Base-by-base conservation (phyloP, 2,797 vertebrate genomes). In the Rhinogobio ventralis region DNA sequence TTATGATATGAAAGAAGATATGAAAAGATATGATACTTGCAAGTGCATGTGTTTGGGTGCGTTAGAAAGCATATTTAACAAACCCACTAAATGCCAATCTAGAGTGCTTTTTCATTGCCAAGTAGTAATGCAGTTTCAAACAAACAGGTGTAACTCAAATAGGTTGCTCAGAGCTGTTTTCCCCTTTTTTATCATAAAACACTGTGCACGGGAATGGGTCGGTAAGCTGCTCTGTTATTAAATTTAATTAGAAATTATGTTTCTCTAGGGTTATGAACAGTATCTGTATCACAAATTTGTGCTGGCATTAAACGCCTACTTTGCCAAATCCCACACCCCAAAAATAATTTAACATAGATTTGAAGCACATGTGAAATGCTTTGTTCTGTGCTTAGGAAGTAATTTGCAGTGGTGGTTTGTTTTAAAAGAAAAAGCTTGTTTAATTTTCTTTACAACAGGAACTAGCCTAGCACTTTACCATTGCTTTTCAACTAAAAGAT, bases 11-110 rank as follows among this genome's bases (percentile, higher is more conserved):
- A n/a, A n/a, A 45, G n/a, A 83, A 55, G 2, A 67, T 19, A 39
- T 8, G 10, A 55, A 53, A 39, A 51, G 7, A 13, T 53, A 8
- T 5, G 10, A n/a, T 55, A 19, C 64, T 57, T 83, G 49, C 62
- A 55, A n/a, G 19, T 7, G 17, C 82, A 42, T 55, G 46, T 0
- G 33, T 68, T 15, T 17, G 62, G 53, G 39, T 77, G 49, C 7
- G 66, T 64, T 20, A 39, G 30, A 62, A 83, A n/a, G 46, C 15
- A 76, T 45, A 76, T 78, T 78, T 49, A 67, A 69, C 14, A 76
- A 84, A 20, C 7, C 9, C 15, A 74, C 23, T 51, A 83, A 46
- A 75, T 45, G 36, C 36, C 74, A 77, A 71, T 78, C 82, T 78
- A 60, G 9, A 33, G 5, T n/a, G 19, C 9, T 1, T 33, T 55